Base-by-base conservation (phyloP, 2,888 invertebrate species). In the Protophormia terraenovae region DNA sequence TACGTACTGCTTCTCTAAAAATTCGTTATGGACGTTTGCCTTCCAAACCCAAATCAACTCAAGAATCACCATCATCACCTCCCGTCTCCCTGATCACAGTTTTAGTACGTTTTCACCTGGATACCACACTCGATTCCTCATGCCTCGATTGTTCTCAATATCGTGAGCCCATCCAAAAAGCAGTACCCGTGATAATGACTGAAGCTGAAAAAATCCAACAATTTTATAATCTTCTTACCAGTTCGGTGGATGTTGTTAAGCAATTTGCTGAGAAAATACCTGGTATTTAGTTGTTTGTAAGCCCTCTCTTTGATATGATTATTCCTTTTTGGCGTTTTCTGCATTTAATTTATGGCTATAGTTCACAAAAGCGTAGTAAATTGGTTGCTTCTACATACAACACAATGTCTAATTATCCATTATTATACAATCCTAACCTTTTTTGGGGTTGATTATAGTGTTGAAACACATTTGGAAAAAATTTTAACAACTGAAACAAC, bases 221-320 rank as follows among this genome's bases (percentile, higher is more conserved):
- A 91, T 98, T 98, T 93, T 98, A 98, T 92, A 96, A 96, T 86
- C 94, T 98, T 83, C 94, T 98, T 53, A 97, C 97, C 71, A 97
- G 96, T 62, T 98, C 98, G 1, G 97, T 98, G 83, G 98, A 98
- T 90, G 97, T 98, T 88, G 97, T 98, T 87, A 96, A 96, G 90
- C 95, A 96, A 89, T 99, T 98, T 92, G 97, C 98, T 8, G 98
- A 98, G 88, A 98, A 97, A 93, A 97, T 99, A 87, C 99, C 99
- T 0, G 99, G 98, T 14, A n/a, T n/a, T n/a, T n/a, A n/a, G n/a
- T n/a, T n/a, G n/a, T n/a, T n/a, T n/a, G n/a, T n/a, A n/a, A n/a
- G n/a, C n/a, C n/a, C n/a, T n/a, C n/a, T n/a, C n/a, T n/a, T n/a
- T n/a, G n/a, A n/a, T n/a, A n/a, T n/a, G n/a, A n/a, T n/a, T n/a